These are phyloP conservation scores for Cinclus mexicanus DNA, from an alignment of 2,113 vertebrate genomes.

Conservation along the genomic window DNA sequence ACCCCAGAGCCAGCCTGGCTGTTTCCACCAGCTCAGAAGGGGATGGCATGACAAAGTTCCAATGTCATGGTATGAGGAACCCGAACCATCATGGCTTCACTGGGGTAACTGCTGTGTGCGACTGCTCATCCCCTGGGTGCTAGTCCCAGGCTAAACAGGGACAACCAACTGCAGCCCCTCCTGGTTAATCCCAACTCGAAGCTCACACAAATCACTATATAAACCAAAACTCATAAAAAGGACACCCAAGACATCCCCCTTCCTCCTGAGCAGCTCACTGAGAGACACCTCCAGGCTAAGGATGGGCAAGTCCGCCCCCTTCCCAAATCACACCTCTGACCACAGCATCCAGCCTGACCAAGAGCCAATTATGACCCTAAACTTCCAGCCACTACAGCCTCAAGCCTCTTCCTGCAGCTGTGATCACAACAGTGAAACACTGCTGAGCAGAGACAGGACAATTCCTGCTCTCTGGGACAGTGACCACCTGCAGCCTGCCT, in stretches of 20 bases:
- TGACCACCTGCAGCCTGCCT: not conserved
- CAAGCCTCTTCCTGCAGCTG: not conserved
- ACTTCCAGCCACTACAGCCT: not conserved
- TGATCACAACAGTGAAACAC: not conserved
- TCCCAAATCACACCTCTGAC: not conserved
- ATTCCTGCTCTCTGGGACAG: not conserved
- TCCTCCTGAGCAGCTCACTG: not conserved
- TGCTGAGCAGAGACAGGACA: not conserved
- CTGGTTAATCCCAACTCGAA: rapidly evolving
- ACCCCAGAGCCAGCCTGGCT: not conserved
- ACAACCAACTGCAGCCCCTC: not conserved
- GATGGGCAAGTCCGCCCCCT: not conserved
- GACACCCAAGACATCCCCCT: not conserved
- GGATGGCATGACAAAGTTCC: rapidly evolving
- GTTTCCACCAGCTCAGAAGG: not conserved
- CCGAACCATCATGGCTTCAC: rapidly evolving
- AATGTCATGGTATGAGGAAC: not conserved
- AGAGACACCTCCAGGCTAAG: not conserved
- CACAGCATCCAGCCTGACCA: rapidly evolving
- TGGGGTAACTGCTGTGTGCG: rapidly evolving
- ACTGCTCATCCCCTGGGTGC: rapidly evolving
- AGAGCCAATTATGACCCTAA: not conserved
- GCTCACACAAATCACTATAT: not conserved
- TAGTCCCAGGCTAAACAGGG: not conserved
- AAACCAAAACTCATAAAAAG: not conserved